Percentiles rank a stretch among this genome's conserved stretches.
Evolutionary conservation across 2,113 vertebrate genomes (phyloP).

Genomic region (Vulpes ferrilata): DNA sequence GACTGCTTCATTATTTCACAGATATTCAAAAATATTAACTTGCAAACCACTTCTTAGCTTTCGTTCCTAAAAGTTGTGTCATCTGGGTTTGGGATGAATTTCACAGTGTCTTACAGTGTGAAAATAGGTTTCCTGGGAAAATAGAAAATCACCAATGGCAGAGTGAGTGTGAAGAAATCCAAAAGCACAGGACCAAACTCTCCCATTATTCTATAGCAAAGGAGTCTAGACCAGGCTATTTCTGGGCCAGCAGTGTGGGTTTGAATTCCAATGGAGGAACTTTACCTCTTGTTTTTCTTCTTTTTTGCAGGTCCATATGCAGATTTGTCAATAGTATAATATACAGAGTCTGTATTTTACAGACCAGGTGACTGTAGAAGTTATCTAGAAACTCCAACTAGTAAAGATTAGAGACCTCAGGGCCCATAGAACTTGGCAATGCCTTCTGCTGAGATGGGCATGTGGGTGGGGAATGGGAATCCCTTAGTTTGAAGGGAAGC

Average conservation of each 20-base stretch:
- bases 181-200: neutral
- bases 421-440: fast-evolving
- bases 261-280: neutral
- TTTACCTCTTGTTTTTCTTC: neutral
- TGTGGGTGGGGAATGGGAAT: fast-evolving
- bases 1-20: neutral
- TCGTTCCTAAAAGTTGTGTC: neutral
- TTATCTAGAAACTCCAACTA: neutral
- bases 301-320: neutral
- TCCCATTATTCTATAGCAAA: neutral
- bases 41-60: neutral
- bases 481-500: neutral
- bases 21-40: neutral
- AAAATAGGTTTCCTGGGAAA: neutral
- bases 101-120: neutral
- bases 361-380: neutral
- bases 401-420: neutral
- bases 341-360: neutral
- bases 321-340: neutral
- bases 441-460: neutral
- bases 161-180: neutral
- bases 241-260: neutral
- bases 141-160: neutral
- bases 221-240: fast-evolving
- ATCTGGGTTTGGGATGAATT: neutral